Evolutionary conservation across 2,797 vertebrate species (phyloP).

Genomic region (Sorex maritimensis): DNA sequence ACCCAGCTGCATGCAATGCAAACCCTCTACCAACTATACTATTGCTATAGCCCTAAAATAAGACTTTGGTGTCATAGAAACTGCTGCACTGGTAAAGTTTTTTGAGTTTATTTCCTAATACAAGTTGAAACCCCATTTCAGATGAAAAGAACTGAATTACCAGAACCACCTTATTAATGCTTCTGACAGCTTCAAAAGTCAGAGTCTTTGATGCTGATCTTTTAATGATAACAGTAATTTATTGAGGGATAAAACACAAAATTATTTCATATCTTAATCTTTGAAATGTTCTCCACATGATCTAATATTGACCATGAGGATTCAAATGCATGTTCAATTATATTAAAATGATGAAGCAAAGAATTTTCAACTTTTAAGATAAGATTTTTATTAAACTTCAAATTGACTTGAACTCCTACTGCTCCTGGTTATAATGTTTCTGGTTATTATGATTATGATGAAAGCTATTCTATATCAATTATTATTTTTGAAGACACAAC

Average conservation of each 20-base stretch:
- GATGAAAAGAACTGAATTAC: conserved; percentile 10
- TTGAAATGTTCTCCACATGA: neutral
- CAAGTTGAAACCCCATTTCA: neutral
- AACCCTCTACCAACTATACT: too few relatives aligned
- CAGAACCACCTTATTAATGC: neutral
- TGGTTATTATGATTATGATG: too few relatives aligned
- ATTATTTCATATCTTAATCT: neutral
- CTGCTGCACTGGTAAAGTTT: neutral
- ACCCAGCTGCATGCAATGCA: too few relatives aligned
- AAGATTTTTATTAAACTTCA: conserved; percentile 21
- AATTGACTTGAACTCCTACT: neutral
- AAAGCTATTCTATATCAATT: too few relatives aligned
- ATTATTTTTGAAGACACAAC: too few relatives aligned
- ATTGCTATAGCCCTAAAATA: neutral
- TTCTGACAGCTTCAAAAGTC: conserved; percentile 10
- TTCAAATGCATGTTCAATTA: neutral
- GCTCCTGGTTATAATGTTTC: neutral
- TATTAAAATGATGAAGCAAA: neutral
- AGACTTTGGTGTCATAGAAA: neutral
- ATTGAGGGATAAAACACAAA: neutral
- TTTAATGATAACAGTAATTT: conserved; percentile 1
- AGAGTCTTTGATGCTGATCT: neutral
- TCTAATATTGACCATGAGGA: neutral
- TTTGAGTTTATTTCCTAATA: neutral
- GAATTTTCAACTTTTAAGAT: neutral